Evolutionary conservation across 1,140 invertebrate species (phyloP), one percentile per base, ranked within the genome.

Genomic region (Thaumetopoea pityocampa): DNA sequence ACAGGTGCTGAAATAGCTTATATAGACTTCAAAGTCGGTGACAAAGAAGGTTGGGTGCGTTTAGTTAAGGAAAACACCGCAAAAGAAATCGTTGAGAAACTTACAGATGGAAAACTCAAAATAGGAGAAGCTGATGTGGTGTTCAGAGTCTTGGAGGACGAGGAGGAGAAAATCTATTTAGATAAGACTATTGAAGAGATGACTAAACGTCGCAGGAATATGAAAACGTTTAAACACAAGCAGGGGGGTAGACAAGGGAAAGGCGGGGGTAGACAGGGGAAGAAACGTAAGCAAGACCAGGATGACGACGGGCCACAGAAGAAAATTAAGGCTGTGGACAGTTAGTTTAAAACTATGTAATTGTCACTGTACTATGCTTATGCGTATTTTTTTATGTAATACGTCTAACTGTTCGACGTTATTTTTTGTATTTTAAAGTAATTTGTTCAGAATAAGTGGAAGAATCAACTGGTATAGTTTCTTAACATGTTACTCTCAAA

Each of bases 21-120:
- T 72, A 86, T 95, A 42, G 92, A 94, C 56, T 95, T 90, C 63
- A 89, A 88, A 45, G 88, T 88, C 38, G 93, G 93, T 4, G 88
- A 94, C 46, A 78, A 86, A 1, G 87, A 92, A 58, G 93, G 92
- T 5, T 91, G 89, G 67, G 83, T 95, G 5, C 86, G 93, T 26
- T 80, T 95, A 9, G 73, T 87, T 5, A 90, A 90, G 51, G 91
- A 92, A 61, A 88, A 93, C 64, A 68, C 87, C 12, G 94, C 92
- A 1, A 88, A 90, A 40, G 77, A 85, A 37, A 67, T 92, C 44
- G 58, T 90, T 36, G 89, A 91, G 24, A 91, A 93, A 68, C 80
- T 92, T 30, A 78, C 83, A 3, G 87, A 91, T 34, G 85, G 82
- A 0, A 91, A 90, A 76, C 18, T 89, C 3, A 86, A 79, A 57